Conservation (phyloP, 1,140 invertebrate genomes). For the Lordiphosa collinella region DNA sequence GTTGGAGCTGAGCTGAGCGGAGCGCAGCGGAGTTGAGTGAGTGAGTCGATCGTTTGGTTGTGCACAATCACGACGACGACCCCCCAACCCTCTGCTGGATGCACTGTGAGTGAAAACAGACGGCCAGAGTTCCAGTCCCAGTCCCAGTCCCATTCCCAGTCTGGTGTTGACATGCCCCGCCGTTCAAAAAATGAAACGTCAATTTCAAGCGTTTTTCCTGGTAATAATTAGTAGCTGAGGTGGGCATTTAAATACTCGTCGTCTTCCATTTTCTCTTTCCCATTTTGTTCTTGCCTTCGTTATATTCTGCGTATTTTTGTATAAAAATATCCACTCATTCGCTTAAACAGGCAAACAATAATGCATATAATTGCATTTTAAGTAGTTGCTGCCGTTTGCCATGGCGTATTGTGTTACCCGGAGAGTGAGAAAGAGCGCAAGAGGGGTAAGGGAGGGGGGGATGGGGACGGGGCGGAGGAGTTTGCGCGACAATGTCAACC, state of each 20-base stretch:
- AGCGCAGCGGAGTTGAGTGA: constrained; percentile 8
- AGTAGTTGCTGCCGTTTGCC: constrained; percentile 54
- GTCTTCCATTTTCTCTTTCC: constrained; percentile 41
- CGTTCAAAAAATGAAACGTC: constrained; percentile 77
- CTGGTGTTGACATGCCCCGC: constrained; percentile 58
- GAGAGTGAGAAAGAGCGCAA: not conserved
- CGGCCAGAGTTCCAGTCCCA: constrained; percentile 1
- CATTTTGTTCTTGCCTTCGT: constrained; percentile 2
- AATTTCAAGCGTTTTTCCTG: constrained; percentile 79
- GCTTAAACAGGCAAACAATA: constrained; percentile 61
- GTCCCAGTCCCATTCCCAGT: not conserved
- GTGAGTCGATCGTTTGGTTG: constrained; percentile 45
- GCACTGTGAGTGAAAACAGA: constrained; percentile 39
- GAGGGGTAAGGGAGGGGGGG: not conserved
- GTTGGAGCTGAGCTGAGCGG: constrained; percentile 9
- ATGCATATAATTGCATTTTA: constrained; percentile 78
- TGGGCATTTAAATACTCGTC: constrained; percentile 78
- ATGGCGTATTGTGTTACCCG: constrained; percentile 60
- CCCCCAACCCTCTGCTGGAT: not conserved
- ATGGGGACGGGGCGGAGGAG: not conserved
- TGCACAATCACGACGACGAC: constrained; percentile 60
- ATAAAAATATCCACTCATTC: constrained; percentile 44
- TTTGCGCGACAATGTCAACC: constrained; percentile 42
- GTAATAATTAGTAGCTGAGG: constrained; percentile 79
- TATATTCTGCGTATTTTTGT: constrained; percentile 68